Evolutionary conservation across 2,113 vertebrate genomes (phyloP).

Genomic region (Microtus oregoni): DNA sequence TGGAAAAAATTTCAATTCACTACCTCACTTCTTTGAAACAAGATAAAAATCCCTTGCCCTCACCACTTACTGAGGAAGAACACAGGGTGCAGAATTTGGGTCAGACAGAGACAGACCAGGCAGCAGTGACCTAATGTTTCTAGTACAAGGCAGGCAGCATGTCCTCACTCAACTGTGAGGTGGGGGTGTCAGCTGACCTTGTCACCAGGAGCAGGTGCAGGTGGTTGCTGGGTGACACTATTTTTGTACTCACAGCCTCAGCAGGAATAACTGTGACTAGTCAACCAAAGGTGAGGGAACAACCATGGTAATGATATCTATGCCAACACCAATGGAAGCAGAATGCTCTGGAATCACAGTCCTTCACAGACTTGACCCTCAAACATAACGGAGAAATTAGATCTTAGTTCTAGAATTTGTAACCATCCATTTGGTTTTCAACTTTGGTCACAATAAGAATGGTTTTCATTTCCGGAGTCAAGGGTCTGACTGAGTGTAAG

Average conservation of each 20-base stretch:
- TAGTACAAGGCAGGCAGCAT: not conserved
- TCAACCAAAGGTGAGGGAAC: not conserved
- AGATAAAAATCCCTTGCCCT: not conserved
- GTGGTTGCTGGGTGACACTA: not conserved
- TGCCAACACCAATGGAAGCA: not conserved
- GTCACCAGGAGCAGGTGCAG: not conserved
- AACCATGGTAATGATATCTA: not conserved
- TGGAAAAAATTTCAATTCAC: not conserved
- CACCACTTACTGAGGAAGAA: not conserved
- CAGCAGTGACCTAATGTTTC: not conserved
- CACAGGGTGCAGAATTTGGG: not conserved
- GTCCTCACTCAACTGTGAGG: not conserved
- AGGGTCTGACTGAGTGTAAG: not conserved
- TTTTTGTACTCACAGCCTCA: not conserved
- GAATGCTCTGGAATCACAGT: not conserved
- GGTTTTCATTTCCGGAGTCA: not conserved
- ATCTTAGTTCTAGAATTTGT: not conserved
- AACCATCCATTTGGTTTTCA: not conserved
- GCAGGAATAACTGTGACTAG: not conserved
- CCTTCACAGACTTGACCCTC: not conserved
- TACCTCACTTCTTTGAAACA: slow-evolving; percentile 14
- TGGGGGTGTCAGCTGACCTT: not conserved
- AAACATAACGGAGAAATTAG: not conserved
- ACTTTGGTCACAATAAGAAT: not conserved
- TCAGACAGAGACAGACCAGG: not conserved